Base-by-base conservation (phyloP, 2,113 vertebrate genomes). In the Micronycteris hirsuta region DNA sequence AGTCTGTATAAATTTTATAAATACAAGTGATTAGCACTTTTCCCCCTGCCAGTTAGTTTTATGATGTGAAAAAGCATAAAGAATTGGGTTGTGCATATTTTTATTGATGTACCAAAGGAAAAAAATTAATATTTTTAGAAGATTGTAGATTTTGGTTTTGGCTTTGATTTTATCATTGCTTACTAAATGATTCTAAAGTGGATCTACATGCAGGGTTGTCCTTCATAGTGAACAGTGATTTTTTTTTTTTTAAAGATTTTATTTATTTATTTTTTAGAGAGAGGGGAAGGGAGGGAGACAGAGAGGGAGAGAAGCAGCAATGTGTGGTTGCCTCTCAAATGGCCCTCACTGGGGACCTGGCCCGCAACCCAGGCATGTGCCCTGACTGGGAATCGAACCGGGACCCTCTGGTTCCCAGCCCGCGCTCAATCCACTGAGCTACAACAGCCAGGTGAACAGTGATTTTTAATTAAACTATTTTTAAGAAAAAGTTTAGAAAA, bases 41-140 rank as follows among this genome's bases (percentile, higher is more conserved):
- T 68, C 95, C 87, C 81, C 61, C 49, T 93, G 24, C 49, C 15
- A 38, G 0, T 81, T 92, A 77, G 19, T 67, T 92, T 52, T 78
- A 45, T 86, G 86, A 47, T 68, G 90, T 54, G n/a, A 92, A 89
- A 83, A 65, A 31, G 8, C 17, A 74, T 54, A 56, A 45, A 89
- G 38, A 93, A 81, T 82, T 92, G 47, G 58, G 28, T 15, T 91
- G 9, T 91, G 26, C 19, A n/a, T 96, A 56, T 80, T 96, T 96
- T 95, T 86, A 93, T 81, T 94, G 82, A 63, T 77, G 5, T 16
- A 67, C 1, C 38, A 81, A 82, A 73, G 52, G 19, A 78, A 89
- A 38, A 38, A 73, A 70, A 49, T 26, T 49, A 78, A 11, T 89
- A 80, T 47, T 93, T 94, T 92, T 49, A 65, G 78, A 96, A 95